phyloP scores from a whole-genome alignment of 2,113 vertebrate species.

The Phalacrocorax pelagicus region DNA sequence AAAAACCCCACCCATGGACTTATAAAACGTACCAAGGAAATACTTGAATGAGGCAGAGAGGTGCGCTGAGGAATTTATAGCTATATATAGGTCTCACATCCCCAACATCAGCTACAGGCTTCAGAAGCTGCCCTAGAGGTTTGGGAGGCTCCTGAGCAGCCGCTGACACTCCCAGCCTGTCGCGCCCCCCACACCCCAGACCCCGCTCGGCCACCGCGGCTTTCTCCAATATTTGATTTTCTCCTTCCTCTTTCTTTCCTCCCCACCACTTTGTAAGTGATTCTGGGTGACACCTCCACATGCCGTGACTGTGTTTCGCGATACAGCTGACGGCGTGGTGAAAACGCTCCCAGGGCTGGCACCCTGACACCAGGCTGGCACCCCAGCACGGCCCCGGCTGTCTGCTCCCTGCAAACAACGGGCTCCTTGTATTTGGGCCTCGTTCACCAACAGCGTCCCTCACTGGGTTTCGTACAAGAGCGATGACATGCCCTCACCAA shows the following conservation, averaged over 20 bases:
- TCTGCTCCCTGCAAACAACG: background rate
- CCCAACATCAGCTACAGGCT: background rate
- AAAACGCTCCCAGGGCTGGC: background rate
- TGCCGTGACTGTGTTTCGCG: fast-evolving
- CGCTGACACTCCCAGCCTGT: fast-evolving
- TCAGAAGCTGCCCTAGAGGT: background rate
- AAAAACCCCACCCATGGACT: background rate
- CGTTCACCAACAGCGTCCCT: too few species aligned
- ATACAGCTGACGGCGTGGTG: background rate
- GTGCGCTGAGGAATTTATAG: background rate
- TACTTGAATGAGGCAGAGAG: background rate
- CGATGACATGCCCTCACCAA: fast-evolving
- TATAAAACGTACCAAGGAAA: fast-evolving
- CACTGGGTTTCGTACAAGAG: background rate
- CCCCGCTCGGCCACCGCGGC: fast-evolving
- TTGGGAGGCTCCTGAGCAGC: background rate
- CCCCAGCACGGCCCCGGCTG: background rate
- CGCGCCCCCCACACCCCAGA: background rate
- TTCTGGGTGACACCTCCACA: background rate
- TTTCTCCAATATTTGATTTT: background rate
- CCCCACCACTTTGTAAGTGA: background rate
- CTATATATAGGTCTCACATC: fast-evolving
- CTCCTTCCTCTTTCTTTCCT: background rate
- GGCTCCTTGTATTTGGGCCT: background rate
- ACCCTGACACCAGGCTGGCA: background rate